Conservation (phyloP, 2,113 vertebrate genomes). For the Antechinus flavipes region DNA sequence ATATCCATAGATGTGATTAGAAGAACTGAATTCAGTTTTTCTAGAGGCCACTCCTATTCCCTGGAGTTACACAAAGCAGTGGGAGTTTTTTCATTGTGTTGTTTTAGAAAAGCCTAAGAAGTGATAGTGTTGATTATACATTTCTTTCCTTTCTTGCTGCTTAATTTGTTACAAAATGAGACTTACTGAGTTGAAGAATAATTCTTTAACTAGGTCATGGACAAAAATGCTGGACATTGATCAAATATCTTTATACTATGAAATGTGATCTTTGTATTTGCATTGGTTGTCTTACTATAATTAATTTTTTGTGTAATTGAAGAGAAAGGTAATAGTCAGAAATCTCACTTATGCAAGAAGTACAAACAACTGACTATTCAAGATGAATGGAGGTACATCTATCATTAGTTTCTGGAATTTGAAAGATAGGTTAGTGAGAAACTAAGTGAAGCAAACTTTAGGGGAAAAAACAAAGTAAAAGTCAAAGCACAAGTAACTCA, state of each 20-base stretch:
- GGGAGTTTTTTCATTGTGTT: not conserved
- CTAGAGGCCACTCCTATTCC: not conserved
- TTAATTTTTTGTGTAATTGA: not conserved
- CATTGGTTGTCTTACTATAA: conserved; percentile 63
- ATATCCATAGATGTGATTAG: not conserved
- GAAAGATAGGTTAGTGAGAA: not conserved
- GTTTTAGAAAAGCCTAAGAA: not conserved
- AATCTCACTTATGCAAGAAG: not conserved
- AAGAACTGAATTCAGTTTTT: not conserved
- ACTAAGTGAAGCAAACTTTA: not conserved
- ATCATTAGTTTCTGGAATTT: not conserved
- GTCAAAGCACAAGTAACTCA: not conserved
- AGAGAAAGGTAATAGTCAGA: not conserved
- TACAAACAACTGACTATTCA: not conserved
- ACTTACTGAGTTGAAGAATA: not conserved
- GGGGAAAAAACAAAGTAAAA: not conserved
- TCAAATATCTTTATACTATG: not conserved
- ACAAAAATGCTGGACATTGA: not conserved
- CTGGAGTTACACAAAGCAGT: not conserved
- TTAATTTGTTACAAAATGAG: not conserved
- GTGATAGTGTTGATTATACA: too few relatives aligned
- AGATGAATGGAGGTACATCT: not conserved
- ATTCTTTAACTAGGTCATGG: not conserved
- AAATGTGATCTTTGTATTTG: not conserved
- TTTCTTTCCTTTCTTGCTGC: not conserved